Evolutionary conservation across 2,113 vertebrate species (phyloP).

Genomic region (Cryptomyrus ogoouensis): DNA sequence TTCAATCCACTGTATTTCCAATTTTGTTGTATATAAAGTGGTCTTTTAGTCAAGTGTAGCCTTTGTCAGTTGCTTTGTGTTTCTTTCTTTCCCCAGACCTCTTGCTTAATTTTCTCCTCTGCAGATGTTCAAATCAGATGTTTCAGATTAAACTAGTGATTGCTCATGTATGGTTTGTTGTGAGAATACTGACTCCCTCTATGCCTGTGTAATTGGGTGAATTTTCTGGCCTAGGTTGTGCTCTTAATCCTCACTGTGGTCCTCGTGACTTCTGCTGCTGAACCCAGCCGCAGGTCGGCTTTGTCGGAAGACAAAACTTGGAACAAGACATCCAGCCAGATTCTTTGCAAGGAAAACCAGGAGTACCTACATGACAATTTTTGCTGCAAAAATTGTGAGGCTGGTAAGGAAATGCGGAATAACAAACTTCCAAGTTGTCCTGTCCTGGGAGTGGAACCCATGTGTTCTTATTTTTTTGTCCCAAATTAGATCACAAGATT

Average conservation of each 20-base stretch:
- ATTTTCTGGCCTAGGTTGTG: slow-evolving; percentile 18
- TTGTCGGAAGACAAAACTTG: slow-evolving; percentile 36
- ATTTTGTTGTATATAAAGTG: neutral
- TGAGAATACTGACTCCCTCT: slow-evolving; percentile 49
- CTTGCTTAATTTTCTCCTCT: slow-evolving; percentile 53
- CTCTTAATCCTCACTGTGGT: slow-evolving; percentile 33
- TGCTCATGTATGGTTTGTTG: slow-evolving; percentile 55
- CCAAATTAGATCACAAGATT: neutral
- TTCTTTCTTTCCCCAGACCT: slow-evolving; percentile 1
- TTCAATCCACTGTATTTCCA: neutral
- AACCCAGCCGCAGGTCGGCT: slow-evolving; percentile 38
- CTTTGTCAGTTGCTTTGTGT: neutral
- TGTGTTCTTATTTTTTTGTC: neutral
- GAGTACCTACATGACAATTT: slow-evolving; percentile 54
- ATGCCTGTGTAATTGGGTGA: slow-evolving; percentile 27
- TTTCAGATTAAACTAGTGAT: slow-evolving; percentile 59
- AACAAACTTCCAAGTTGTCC: neutral
- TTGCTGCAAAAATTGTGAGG: slow-evolving; percentile 65
- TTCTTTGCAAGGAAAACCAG: slow-evolving; percentile 54
- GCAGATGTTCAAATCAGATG: slow-evolving; percentile 66
- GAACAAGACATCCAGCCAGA: slow-evolving; percentile 50
- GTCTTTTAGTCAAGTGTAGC: neutral
- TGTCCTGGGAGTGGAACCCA: neutral
- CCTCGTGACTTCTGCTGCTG: slow-evolving; percentile 36
- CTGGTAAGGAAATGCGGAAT: slow-evolving; percentile 48